phyloP scores from a whole-genome alignment of 2,888 invertebrate genomes.

The Elysia crispata region DNA sequence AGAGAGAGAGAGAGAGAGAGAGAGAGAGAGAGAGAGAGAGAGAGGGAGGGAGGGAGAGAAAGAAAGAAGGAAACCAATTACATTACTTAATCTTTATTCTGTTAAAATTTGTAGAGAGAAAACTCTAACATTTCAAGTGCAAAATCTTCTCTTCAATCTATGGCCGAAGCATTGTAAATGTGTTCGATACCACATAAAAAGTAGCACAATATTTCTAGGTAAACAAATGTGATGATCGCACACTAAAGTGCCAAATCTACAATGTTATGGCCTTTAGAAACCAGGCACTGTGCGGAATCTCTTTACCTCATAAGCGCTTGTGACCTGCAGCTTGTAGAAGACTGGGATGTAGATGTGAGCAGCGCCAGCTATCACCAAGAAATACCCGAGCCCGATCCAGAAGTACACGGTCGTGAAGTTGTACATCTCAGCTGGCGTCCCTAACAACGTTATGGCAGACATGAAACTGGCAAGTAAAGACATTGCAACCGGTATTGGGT shows the following conservation, averaged over 20 bases:
- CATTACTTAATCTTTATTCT: too few relatives aligned
- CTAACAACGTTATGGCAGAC: constrained; percentile 76
- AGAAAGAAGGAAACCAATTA: too few relatives aligned
- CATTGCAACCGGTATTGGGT: constrained; percentile 71
- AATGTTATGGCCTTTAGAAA: too few relatives aligned
- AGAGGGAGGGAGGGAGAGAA: not conserved
- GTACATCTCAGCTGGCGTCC: constrained; percentile 75
- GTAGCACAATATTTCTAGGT: too few relatives aligned
- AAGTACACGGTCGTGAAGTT: constrained; percentile 74
- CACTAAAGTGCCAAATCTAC: too few relatives aligned
- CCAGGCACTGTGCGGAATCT: too few relatives aligned
- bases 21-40: not conserved
- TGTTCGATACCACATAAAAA: constrained; percentile 1
- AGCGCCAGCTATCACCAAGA: constrained; percentile 71
- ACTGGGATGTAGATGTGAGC: constrained; percentile 70
- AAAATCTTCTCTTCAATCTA: too few relatives aligned
- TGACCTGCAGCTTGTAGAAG: constrained; percentile 67
- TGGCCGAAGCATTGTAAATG: too few relatives aligned
- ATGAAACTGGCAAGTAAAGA: constrained; percentile 77
- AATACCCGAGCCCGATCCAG: constrained; percentile 70
- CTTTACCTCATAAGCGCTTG: constrained; percentile 71
- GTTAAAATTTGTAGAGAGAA: too few relatives aligned
- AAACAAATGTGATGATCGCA: too few relatives aligned
- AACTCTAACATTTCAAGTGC: too few relatives aligned
- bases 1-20: not conserved